Evolutionary conservation across 2,113 vertebrate species (phyloP).

Genomic region (Oryzias melastigma): DNA sequence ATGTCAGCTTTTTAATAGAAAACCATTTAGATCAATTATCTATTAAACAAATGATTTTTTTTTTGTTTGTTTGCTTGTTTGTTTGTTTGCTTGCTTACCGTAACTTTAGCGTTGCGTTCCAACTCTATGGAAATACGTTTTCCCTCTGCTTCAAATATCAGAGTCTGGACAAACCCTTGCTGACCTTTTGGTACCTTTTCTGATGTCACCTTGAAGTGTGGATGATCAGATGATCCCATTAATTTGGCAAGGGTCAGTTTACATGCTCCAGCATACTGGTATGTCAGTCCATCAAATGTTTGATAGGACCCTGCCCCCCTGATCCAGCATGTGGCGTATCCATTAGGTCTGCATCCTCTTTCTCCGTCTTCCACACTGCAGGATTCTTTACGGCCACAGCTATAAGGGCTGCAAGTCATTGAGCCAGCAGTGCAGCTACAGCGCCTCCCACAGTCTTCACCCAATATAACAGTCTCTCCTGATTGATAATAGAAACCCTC

Average conservation of each 20-base stretch:
- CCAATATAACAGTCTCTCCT: conserved; percentile 57
- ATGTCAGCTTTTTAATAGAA: too few species aligned
- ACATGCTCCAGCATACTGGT: conserved; percentile 65
- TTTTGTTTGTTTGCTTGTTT: too few species aligned
- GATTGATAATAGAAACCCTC: conserved; percentile 59
- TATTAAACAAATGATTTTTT: too few species aligned
- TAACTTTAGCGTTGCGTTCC: conserved; percentile 13
- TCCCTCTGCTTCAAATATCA: conserved; percentile 51
- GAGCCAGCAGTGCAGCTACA: conserved; percentile 48
- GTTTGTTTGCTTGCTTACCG: too few species aligned
- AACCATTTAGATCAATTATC: not conserved
- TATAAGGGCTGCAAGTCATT: conserved; percentile 54
- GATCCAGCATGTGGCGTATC: conserved; percentile 51
- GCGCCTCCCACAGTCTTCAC: conserved; percentile 42
- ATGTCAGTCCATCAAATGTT: conserved; percentile 60
- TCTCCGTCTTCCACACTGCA: conserved; percentile 41
- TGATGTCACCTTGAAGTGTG: conserved; percentile 44
- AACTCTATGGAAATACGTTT: conserved; percentile 46
- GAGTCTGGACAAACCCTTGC: conserved; percentile 22
- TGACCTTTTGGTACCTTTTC: conserved; percentile 50
- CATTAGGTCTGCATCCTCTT: conserved; percentile 51
- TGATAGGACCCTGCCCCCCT: conserved; percentile 54
- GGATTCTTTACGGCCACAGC: conserved; percentile 34
- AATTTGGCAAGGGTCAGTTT: conserved; percentile 51
- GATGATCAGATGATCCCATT: conserved; percentile 19